Evolutionary conservation across 2,888 invertebrate species (phyloP).

Genomic region (Cylloceria caligata): DNA sequence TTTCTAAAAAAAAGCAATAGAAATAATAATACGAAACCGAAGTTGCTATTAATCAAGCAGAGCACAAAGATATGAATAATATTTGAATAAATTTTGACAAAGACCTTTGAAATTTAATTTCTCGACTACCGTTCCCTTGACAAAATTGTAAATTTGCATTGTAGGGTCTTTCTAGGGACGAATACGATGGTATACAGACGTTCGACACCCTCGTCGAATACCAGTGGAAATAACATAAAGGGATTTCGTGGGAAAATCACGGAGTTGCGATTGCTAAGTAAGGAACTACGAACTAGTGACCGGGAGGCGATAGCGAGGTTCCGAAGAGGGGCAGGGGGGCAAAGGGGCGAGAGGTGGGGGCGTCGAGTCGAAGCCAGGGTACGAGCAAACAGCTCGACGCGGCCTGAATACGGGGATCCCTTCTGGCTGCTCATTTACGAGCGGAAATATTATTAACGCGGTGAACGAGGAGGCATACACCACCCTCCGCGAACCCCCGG

Average conservation of each 20-base stretch:
- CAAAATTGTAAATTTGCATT: too few relatives aligned
- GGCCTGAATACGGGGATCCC: slow-evolving; percentile 49
- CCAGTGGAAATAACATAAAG: slow-evolving; percentile 18
- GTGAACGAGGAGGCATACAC: slow-evolving; percentile 35
- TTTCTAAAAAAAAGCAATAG: neutral
- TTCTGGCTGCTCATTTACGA: slow-evolving; percentile 76
- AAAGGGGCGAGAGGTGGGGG: neutral
- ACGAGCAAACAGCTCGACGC: slow-evolving; percentile 28
- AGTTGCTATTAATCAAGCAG: too few relatives aligned
- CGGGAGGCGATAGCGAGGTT: slow-evolving; percentile 39
- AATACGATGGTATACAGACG: too few relatives aligned
- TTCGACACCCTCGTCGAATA: too few relatives aligned
- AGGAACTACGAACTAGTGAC: slow-evolving; percentile 55
- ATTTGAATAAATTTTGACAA: too few relatives aligned
- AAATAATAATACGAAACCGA: neutral
- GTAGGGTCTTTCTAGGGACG: too few relatives aligned
- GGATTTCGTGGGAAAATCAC: slow-evolving; percentile 61
- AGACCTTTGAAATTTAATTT: too few relatives aligned
- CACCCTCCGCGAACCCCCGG: slow-evolving; percentile 43
- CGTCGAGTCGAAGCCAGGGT: slow-evolving; percentile 18
- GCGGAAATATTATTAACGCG: slow-evolving; percentile 83
- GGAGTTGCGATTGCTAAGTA: slow-evolving; percentile 18
- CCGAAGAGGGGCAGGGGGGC: neutral
- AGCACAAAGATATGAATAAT: too few relatives aligned
- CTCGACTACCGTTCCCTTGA: too few relatives aligned